Base-by-base conservation (phyloP, 1,140 invertebrate genomes). In the Drosophila triauraria region DNA sequence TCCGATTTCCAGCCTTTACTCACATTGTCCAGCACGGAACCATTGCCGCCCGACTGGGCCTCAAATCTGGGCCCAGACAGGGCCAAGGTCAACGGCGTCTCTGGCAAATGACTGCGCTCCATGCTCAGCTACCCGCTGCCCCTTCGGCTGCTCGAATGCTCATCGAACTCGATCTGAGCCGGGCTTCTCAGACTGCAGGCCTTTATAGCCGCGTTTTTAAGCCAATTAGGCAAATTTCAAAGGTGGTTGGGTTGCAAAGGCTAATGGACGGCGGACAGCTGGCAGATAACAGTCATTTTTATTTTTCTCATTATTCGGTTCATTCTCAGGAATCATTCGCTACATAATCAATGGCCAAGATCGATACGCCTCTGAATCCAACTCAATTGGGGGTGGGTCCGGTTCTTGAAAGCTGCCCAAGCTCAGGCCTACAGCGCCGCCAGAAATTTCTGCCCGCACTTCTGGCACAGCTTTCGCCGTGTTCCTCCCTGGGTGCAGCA, bases 1-100 rank as follows among this genome's bases (percentile, higher is more conserved):
- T 3, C 9, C 10, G 10, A 27, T n/a, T 43, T 23, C 15, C 56
- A 12, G 2, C 25, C 9, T 4, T 9, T 32, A 78, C 84, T 83
- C 44, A 87, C 84, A 75, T 88, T 84, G 44, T 87, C 84, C 72
- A 87, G 64, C 51, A 87, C 84, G 47, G 84, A 87, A 48, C 84
- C 72, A 90, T 87, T 87, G 47, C 54, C 56, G 20, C 76, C 44
- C 17, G 74, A 48, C 42, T 87, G 84, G 4, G 84, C 84, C 62
- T 88, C 44, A 40, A 63, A 87, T 20, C 72, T 67, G 12, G 84
- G 84, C 20, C 80, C 84, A 8, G 65, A 30, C 30, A 56, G 61
- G 67, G 61, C 78, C 60, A 68, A 25, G 42, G 30, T 58, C 42
- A 79, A 65, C 53, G 74, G 42, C 38, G 69, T 65, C 47, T 78